Evolutionary conservation across 2,888 invertebrate species (phyloP).

Genomic region (Palloptera scutellata): DNA sequence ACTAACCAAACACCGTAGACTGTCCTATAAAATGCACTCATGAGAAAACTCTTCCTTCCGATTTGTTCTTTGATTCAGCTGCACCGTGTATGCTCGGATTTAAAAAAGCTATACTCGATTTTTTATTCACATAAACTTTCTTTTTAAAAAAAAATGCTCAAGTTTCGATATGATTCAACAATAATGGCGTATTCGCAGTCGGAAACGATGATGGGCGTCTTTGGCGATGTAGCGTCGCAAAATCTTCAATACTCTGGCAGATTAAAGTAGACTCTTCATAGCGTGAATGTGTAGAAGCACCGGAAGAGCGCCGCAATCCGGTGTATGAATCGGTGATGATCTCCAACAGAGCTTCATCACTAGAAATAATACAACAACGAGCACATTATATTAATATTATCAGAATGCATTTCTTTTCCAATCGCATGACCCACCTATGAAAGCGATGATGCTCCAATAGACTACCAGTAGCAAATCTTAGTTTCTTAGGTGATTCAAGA

Average conservation of each 20-base stretch:
- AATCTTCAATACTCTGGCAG: slow-evolving; percentile 57
- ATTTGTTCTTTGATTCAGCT: too few species aligned
- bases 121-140: slow-evolving; percentile 24
- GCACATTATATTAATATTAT: neutral
- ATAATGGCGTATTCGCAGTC: slow-evolving; percentile 60
- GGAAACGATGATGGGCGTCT: slow-evolving; percentile 57
- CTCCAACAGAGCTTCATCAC: slow-evolving; percentile 63
- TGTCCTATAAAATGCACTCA: too few species aligned
- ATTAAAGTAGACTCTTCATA: slow-evolving; percentile 60
- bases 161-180: slow-evolving; percentile 58
- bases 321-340: slow-evolving; percentile 59
- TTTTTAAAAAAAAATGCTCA: slow-evolving; percentile 37
- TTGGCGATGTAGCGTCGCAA: slow-evolving; percentile 46
- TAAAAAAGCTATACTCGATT: too few species aligned
- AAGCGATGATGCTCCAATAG: slow-evolving; percentile 67
- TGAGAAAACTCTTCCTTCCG: too few species aligned
- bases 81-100: too few species aligned
- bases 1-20: too few species aligned
- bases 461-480: slow-evolving; percentile 79
- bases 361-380: slow-evolving; percentile 33
- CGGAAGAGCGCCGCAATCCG: slow-evolving; percentile 58
- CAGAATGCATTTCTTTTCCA: neutral
- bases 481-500: slow-evolving; percentile 83
- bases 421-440: slow-evolving; percentile 53
- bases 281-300: slow-evolving; percentile 56